Evolutionary conservation across 2,113 vertebrate species (phyloP), one percentile per base, ranked within the genome.

Genomic region (Connochaetes taurinus): DNA sequence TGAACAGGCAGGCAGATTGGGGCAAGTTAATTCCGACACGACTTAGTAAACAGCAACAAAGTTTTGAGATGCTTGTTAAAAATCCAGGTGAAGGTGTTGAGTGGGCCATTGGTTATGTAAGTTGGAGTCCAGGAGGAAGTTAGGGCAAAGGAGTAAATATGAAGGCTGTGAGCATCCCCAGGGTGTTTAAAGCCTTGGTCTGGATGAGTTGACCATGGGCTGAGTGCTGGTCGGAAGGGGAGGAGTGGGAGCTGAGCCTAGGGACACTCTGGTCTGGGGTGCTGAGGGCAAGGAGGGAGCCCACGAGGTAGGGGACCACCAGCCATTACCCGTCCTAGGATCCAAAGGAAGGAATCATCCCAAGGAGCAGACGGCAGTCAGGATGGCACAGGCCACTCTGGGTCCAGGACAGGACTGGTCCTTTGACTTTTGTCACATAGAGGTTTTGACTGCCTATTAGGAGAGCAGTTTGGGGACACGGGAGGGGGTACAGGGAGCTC

Each of bases 71-170:
- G 67, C 67, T 17, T 14, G 8, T 76, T 57, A 33, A 74, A 76
- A 25, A 36, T 8, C 47, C 81, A 53, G 45, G 14, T 33, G 3
- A n/a, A 27, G n/a, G 47, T 9, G 7, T 2, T 0, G 0, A 19
- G 53, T 52, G 29, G 43, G 29, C 15, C 19, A 21, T 21, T 4
- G 11, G n/a, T 47, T 25, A 60, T 3, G 2, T 53, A 43, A 67
- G 6, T 21, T 67, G 76, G 11, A 23, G 58, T 58, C 36, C 12
- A 7, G 7, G 50, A 78, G 50, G 17, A 58, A 21, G 80, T 43
- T 45, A 5, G 27, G 6, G 53, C 50, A 64, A 64, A 60, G 81
- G 57, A 7, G 21, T 27, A 23, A 81, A 19, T 11, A 6, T 11
- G 43, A n/a, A 78, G 60, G 10, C 53, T 16, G 25, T 53, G 52